These are phyloP conservation scores for Aphelenchoides bicaudatus DNA, from an alignment of 2,888 invertebrate species.

Conservation along the genomic window DNA sequence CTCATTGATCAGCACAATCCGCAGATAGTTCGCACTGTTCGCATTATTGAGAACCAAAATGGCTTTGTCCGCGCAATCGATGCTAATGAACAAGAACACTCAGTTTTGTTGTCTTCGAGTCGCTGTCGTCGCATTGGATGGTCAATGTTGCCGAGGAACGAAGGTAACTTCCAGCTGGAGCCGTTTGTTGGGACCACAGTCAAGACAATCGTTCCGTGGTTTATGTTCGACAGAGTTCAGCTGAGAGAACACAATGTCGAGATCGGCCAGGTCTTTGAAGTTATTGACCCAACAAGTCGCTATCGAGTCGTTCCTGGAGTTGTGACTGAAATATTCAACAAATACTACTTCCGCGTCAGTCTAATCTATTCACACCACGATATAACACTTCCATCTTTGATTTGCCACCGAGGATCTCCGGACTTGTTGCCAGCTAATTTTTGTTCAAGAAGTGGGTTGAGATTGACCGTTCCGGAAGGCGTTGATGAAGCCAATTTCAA, in stretches of 20 bases:
- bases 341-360: slow-evolving; percentile 20
- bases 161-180: slow-evolving; percentile 17
- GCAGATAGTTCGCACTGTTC: slow-evolving; percentile 23
- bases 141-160: slow-evolving; percentile 19
- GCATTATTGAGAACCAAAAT: slow-evolving; percentile 20
- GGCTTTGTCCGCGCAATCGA: slow-evolving; percentile 22
- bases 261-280: slow-evolving; percentile 21
- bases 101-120: slow-evolving; percentile 24
- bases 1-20: slow-evolving; percentile 24
- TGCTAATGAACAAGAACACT: not conserved
- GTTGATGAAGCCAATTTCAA: slow-evolving; percentile 16
- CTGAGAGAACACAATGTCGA: slow-evolving; percentile 13
- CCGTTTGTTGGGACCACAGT: not conserved
- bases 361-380: slow-evolving; percentile 2
- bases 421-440: slow-evolving; percentile 28
- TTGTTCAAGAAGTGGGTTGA: slow-evolving; percentile 12
- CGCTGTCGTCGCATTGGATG: slow-evolving; percentile 30
- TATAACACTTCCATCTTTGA: not conserved
- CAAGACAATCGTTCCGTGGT: not conserved
- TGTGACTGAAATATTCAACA: slow-evolving; percentile 24
- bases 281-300: slow-evolving; percentile 26
- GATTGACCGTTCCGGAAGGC: not conserved
- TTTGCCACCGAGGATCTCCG: slow-evolving; percentile 14
- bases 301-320: slow-evolving; percentile 24
- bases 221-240: slow-evolving; percentile 2